Base-by-base conservation (phyloP, 1,140 invertebrate genomes). In the Leptonema lineaticorne region DNA sequence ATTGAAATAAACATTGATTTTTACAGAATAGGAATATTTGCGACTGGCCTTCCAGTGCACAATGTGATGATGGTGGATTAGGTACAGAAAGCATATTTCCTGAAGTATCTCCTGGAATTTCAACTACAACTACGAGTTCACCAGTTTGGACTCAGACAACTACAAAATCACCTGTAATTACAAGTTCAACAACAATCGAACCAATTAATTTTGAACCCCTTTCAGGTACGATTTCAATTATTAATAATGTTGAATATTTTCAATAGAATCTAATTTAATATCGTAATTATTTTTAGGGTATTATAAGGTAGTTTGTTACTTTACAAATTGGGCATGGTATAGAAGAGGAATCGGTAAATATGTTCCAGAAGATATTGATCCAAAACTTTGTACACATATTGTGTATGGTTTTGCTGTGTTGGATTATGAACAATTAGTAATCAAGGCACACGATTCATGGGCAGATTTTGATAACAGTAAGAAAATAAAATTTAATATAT, bases 271-370 rank as follows among this genome's bases (percentile, higher is more conserved):
- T 18, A 22, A 27, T 6, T 53, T 5, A 20, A 20, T 22, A 22
- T 22, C 20, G 24, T 33, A 22, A 30, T 66, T 41, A 11, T 64
- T 76, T 20, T 74, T 77, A 80, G 85, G 82, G n/a, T 78, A 85
- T 50, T 89, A 85, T 71, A 88, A 93, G 79, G 82, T 96, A 0
- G 91, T 96, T 0, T 96, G 94, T 74, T 96, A 96, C 76, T 96
- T 95, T 75, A 95, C 93, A 0, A 96, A 96, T 75, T 96, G 94
- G 94, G 92, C 94, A 0, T 95, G 94, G 91, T 94, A 94, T 73
- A 83, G 92, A n/a, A 87, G 86, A 69, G 92, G 92, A 0, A 73
- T 85, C 14, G 94, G 92, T 46, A 92, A 92, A 74, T 95, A 92
- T 72, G 78, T 87, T 1, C 93, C 93, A 0, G 91, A 93, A 75